These are phyloP conservation scores for Neosilurus hyrtlii DNA, from an alignment of 2,797 vertebrate genomes.

Conservation along the genomic window DNA sequence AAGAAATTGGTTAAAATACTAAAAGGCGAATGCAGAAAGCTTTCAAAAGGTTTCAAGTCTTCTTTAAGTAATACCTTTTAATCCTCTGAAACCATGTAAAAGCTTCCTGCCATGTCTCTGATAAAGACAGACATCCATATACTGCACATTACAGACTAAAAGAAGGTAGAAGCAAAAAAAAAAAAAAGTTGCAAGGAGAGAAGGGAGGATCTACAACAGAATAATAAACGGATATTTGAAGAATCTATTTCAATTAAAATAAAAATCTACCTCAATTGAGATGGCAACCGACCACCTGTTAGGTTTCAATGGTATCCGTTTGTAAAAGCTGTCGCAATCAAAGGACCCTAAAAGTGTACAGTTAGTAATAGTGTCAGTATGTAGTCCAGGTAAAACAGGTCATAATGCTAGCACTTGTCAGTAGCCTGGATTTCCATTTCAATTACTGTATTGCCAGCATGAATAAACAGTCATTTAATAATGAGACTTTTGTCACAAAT, in stretches of 20 bases:
- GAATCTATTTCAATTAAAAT: slow-evolving; percentile 68
- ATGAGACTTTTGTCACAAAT: background rate
- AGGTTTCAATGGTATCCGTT: slow-evolving; percentile 94
- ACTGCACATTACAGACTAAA: slow-evolving; percentile 26
- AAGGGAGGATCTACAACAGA: slow-evolving; percentile 26
- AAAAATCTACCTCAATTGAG: slow-evolving; percentile 89
- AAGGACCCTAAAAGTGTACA: slow-evolving; percentile 94
- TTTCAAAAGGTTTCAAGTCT: slow-evolving; percentile 55
- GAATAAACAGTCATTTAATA: slow-evolving; percentile 67
- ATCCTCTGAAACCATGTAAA: slow-evolving; percentile 51
- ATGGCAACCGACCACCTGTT: slow-evolving; percentile 89
- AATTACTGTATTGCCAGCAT: slow-evolving; percentile 77
- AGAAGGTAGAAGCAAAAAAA: slow-evolving; percentile 6
- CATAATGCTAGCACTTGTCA: slow-evolving; percentile 51
- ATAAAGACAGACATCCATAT: slow-evolving; percentile 27
- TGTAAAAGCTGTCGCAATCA: slow-evolving; percentile 97
- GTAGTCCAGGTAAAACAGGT: slow-evolving; percentile 65
- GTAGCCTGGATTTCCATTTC: slow-evolving; percentile 55
- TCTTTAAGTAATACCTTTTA: slow-evolving; percentile 6
- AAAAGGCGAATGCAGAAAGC: slow-evolving; percentile 42
- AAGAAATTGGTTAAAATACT: slow-evolving; percentile 34
- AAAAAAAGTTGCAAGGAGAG: slow-evolving; percentile 21
- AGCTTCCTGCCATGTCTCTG: slow-evolving; percentile 35
- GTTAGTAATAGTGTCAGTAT: slow-evolving; percentile 87
- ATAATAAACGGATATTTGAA: slow-evolving; percentile 42